Evolutionary conservation across 2,888 invertebrate genomes (phyloP).

Genomic region (Andricus curvator): DNA sequence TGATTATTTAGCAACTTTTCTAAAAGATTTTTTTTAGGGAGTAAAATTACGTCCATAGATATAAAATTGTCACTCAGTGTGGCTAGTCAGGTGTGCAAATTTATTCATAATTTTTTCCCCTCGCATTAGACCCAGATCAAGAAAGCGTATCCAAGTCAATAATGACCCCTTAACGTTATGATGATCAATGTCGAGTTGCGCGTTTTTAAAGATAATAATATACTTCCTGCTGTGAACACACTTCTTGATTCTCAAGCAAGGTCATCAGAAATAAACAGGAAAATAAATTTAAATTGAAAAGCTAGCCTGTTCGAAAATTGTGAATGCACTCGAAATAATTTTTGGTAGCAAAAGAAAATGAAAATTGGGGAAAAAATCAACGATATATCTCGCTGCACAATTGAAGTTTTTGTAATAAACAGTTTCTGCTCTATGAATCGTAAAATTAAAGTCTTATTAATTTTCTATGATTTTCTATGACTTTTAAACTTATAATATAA

Average conservation of each 20-base stretch:
- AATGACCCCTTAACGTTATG: neutral
- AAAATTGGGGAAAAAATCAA: neutral
- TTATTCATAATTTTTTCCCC: conserved; percentile 13
- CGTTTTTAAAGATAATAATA: conserved; percentile 24
- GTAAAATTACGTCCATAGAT: no score
- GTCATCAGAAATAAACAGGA: neutral
- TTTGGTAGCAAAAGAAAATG: neutral
- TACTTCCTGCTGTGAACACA: conserved; percentile 8
- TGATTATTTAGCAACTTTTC: neutral
- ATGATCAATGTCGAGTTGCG: conserved; percentile 26
- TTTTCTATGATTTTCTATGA: neutral
- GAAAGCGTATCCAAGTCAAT: conserved; percentile 29
- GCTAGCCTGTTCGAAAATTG: neutral
- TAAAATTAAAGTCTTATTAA: neutral
- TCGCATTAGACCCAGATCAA: neutral
- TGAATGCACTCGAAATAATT: neutral
- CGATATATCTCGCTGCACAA: neutral
- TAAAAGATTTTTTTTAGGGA: neutral
- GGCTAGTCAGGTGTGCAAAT: conserved; percentile 13
- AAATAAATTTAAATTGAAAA: neutral
- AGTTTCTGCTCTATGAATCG: neutral
- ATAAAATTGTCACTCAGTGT: no score
- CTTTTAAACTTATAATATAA: neutral
- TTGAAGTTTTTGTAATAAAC: neutral
- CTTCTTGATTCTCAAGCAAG: neutral